Evolutionary conservation across 2,113 vertebrate genomes (phyloP).

Genomic region (Megaptera novaeangliae): DNA sequence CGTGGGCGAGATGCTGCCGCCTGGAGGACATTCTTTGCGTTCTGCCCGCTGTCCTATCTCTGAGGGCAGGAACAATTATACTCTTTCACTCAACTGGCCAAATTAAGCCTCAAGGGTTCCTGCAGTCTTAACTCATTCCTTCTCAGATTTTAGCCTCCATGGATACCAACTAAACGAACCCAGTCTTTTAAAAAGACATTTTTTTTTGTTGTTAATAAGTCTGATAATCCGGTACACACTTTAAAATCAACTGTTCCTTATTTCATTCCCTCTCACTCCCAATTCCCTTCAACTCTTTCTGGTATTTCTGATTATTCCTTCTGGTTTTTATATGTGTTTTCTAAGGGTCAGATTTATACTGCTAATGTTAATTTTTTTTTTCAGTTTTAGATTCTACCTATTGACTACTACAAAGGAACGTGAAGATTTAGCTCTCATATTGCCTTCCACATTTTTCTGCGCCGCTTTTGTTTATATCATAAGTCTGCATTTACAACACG

Average conservation of each 20-base stretch:
- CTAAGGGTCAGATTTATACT: not conserved
- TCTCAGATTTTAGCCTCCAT: not conserved
- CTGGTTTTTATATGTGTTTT: not conserved
- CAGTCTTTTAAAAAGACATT: not conserved
- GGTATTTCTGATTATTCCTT: not conserved
- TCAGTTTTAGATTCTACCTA: not conserved
- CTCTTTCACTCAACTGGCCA: not conserved
- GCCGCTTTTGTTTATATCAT: not conserved
- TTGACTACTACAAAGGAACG: not conserved
- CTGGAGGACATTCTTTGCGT: not conserved
- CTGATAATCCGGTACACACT: not conserved
- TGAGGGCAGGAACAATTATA: not conserved
- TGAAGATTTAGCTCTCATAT: not conserved
- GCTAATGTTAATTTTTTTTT: not conserved
- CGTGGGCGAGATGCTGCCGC: not conserved
- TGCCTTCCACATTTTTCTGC: not conserved
- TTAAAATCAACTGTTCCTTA: not conserved
- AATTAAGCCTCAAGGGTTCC: not conserved
- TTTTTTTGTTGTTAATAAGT: not conserved
- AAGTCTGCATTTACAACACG: not conserved
- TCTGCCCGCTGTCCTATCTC: not conserved
- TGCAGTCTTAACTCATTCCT: not conserved
- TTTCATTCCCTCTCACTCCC: not conserved
- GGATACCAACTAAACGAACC: not conserved
- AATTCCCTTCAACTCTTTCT: not conserved